A percentile compares a stretch with the other conserved stretches of the same genome.
These are phyloP conservation scores for Morpho deidamia DNA, from an alignment of 2,888 invertebrate genomes.

Conservation along the genomic window DNA sequence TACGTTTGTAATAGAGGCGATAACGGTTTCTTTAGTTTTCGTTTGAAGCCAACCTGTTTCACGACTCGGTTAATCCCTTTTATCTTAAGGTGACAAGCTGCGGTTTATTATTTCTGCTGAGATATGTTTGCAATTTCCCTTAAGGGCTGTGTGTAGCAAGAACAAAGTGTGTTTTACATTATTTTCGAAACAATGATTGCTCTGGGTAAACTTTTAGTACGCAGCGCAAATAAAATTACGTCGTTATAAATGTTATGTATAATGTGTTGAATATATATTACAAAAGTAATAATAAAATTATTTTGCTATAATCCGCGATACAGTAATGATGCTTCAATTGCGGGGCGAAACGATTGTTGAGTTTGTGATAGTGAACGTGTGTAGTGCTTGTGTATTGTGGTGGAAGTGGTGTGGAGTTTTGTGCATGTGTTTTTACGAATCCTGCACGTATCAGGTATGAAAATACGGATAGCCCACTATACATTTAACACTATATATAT, in stretches of 20 bases:
- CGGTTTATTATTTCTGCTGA: conserved; percentile 68
- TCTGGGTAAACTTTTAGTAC: too few relatives aligned
- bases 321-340: too few relatives aligned
- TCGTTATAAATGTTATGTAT: too few relatives aligned
- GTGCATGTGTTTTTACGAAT: too few relatives aligned
- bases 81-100: conserved; percentile 70
- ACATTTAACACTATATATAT: too few relatives aligned
- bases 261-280: background rate
- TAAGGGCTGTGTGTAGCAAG: conserved; percentile 22
- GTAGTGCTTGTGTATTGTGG: too few relatives aligned
- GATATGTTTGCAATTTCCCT: conserved; percentile 52
- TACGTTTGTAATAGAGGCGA: conserved; percentile 6
- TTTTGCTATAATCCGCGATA: background rate
- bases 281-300: background rate
- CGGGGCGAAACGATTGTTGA: too few relatives aligned
- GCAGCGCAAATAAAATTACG: too few relatives aligned
- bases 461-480: too few relatives aligned
- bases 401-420: too few relatives aligned
- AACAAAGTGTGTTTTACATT: conserved; percentile 8
- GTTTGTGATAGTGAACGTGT: too few relatives aligned
- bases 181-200: conserved; percentile 1
- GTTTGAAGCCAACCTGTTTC: conserved; percentile 55
- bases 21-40: background rate
- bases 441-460: too few relatives aligned
- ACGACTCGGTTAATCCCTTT: conserved; percentile 64